Evolutionary conservation across 2,797 vertebrate species (phyloP).

Genomic region (Lutjanus campechanus): DNA sequence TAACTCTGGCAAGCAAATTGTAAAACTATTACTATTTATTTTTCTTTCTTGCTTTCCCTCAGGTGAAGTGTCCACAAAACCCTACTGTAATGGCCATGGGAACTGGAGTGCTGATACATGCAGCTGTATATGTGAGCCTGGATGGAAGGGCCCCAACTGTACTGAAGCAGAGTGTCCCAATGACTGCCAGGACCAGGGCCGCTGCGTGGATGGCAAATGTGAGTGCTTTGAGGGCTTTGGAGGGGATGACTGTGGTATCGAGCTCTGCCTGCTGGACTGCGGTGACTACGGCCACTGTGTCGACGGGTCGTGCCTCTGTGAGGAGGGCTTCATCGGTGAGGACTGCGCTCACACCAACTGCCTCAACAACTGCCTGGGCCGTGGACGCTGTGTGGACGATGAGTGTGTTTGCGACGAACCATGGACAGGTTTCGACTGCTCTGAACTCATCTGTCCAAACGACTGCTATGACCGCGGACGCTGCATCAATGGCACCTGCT

Average conservation of each 20-base stretch:
- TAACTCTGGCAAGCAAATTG: not conserved
- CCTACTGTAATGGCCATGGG: conserved; percentile 93
- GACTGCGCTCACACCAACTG: conserved; percentile 93
- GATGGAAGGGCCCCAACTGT: conserved; percentile 92
- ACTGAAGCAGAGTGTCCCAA: conserved; percentile 89
- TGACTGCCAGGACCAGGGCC: conserved; percentile 97
- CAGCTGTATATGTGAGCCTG: conserved; percentile 89
- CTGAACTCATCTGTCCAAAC: conserved; percentile 95
- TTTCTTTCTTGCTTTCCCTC: conserved; percentile 19
- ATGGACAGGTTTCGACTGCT: conserved; percentile 94
- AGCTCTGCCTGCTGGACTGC: conserved; percentile 91
- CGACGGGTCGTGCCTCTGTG: conserved; percentile 90
- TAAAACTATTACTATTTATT: not conserved
- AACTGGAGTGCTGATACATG: conserved; percentile 93
- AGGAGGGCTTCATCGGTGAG: conserved; percentile 89
- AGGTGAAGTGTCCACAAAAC: conserved; percentile 92
- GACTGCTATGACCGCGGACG: conserved; percentile 96
- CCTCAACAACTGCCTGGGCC: conserved; percentile 92
- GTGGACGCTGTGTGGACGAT: conserved; percentile 91
- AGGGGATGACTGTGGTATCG: conserved; percentile 90
- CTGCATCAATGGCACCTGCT: conserved; percentile 95
- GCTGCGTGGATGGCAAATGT: conserved; percentile 91
- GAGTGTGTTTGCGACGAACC: conserved; percentile 93
- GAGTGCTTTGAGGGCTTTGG: conserved; percentile 93
- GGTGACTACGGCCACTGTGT: conserved; percentile 90